These are phyloP conservation scores for Hippoglossus stenolepis DNA, from an alignment of 2,113 vertebrate genomes.

Conservation along the genomic window DNA sequence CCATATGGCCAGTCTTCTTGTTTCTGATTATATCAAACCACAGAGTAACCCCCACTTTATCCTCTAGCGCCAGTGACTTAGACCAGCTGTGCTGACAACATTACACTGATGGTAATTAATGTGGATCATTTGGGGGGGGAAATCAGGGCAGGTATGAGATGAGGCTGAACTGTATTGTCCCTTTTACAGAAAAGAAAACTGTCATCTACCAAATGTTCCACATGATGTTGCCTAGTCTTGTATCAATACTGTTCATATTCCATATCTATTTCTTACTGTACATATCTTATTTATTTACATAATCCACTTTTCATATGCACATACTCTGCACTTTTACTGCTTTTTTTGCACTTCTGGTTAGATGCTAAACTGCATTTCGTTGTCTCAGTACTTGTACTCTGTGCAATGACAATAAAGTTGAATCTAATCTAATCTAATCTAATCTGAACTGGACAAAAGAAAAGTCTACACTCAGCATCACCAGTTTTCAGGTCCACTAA, in stretches of 20 bases:
- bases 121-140: slow-evolving; percentile 22
- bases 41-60: background rate
- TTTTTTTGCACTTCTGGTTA: too few species aligned
- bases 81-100: slow-evolving; percentile 24
- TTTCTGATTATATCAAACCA: slow-evolving; percentile 1
- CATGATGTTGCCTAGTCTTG: slow-evolving; percentile 19
- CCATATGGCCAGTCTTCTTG: background rate
- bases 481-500: slow-evolving; percentile 39
- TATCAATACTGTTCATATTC: too few species aligned
- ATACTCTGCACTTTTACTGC: too few species aligned
- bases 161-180: slow-evolving; percentile 17
- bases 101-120: slow-evolving; percentile 37
- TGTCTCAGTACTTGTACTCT: too few species aligned
- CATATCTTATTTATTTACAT: too few species aligned
- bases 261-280: too few species aligned
- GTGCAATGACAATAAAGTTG: too few species aligned
- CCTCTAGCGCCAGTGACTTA: slow-evolving; percentile 4
- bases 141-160: slow-evolving; percentile 48
- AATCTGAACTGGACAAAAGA: slow-evolving; percentile 18
- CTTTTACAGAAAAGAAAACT: background rate
- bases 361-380: too few species aligned
- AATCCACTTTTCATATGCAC: too few species aligned
- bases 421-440: too few species aligned
- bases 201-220: slow-evolving; percentile 4
- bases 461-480: slow-evolving; percentile 31